Evolutionary conservation across 2,113 vertebrate species (phyloP).

Genomic region (Lathamus discolor): DNA sequence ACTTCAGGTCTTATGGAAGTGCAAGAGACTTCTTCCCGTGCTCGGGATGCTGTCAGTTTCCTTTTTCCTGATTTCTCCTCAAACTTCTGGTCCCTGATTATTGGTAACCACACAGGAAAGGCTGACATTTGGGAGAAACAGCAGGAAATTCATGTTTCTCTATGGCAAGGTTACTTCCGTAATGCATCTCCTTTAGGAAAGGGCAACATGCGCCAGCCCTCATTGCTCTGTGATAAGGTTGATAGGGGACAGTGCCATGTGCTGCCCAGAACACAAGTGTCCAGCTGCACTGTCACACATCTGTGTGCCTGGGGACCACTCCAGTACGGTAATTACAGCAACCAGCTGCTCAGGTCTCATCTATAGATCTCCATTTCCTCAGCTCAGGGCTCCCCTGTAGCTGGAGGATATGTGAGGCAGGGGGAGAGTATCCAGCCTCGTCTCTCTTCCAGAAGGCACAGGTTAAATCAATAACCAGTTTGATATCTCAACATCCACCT

Average conservation of each 20-base stretch:
- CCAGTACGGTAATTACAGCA: rapidly evolving
- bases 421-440: neutral
- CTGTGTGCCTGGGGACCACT: neutral
- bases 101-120: neutral
- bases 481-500: neutral
- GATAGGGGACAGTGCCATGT: neutral
- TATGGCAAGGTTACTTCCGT: neutral
- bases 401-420: neutral
- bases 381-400: neutral
- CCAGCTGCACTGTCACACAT: neutral
- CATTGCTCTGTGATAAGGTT: neutral
- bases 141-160: neutral
- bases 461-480: neutral
- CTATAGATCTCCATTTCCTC: neutral
- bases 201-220: neutral
- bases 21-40: neutral
- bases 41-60: neutral
- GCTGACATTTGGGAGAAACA: neutral
- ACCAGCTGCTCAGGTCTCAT: neutral
- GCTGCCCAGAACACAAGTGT: neutral
- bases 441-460: neutral
- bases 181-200: neutral
- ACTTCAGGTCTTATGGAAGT: neutral
- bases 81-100: neutral
- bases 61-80: neutral